Conservation (phyloP, 1,140 invertebrate species). For the Cotesia chilonis region DNA sequence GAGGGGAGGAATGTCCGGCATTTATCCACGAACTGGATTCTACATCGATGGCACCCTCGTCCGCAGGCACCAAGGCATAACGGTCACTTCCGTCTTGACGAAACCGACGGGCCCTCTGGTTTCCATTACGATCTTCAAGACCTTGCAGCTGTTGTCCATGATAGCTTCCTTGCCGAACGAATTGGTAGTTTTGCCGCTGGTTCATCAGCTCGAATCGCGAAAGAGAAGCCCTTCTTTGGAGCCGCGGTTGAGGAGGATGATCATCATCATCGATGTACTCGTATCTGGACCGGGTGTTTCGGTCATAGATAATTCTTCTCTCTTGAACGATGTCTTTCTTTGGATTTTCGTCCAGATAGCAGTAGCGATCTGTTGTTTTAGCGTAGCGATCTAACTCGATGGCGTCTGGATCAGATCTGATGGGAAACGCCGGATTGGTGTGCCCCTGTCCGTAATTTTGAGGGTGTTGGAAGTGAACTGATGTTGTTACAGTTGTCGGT, state of each 20-base stretch:
- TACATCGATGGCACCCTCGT: conserved; percentile 20
- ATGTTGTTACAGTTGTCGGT: conserved; percentile 10
- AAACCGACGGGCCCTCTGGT: background rate
- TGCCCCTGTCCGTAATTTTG: conserved; percentile 46
- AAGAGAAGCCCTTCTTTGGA: conserved; percentile 30
- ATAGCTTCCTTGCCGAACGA: conserved; percentile 29
- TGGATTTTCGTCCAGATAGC: conserved; percentile 51
- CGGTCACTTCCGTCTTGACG: conserved; percentile 33
- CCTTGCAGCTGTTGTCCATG: conserved; percentile 27
- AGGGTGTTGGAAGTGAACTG: conserved; percentile 12
- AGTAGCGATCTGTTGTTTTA: conserved; percentile 47
- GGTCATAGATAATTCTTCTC: conserved; percentile 32
- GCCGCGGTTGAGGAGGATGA: conserved; percentile 23
- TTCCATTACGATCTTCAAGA: conserved; percentile 6
- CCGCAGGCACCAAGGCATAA: conserved; percentile 33
- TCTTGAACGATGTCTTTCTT: conserved; percentile 16
- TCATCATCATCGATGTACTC: conserved; percentile 58
- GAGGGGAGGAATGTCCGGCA: conserved; percentile 21
- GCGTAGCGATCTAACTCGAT: conserved; percentile 21
- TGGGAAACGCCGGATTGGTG: conserved; percentile 56
- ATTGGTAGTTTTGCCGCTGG: conserved; percentile 29
- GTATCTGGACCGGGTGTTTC: conserved; percentile 47
- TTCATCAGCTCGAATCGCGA: conserved; percentile 25
- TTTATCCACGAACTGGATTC: conserved; percentile 26
- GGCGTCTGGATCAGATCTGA: conserved; percentile 38